Evolutionary conservation across 2,888 invertebrate genomes (phyloP).

Genomic region (Acleris sparsana): DNA sequence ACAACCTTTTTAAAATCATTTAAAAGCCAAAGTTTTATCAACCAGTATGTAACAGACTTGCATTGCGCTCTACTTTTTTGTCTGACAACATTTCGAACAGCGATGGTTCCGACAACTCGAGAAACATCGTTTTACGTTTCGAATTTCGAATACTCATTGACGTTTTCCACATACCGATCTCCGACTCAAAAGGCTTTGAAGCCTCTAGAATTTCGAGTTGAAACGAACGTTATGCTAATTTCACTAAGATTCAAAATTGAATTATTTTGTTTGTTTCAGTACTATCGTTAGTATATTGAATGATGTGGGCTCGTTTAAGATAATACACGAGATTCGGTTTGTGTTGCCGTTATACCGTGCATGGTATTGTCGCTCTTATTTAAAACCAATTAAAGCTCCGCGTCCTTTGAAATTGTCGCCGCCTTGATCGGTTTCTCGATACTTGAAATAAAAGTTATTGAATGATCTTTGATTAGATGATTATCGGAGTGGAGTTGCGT

Average conservation of each 20-base stretch:
- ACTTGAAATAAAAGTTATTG: slow-evolving; percentile 75
- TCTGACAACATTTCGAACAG: slow-evolving; percentile 61
- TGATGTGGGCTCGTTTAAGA: slow-evolving; percentile 60
- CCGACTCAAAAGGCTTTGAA: slow-evolving; percentile 52
- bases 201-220: slow-evolving; percentile 40
- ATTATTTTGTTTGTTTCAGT: slow-evolving; percentile 48
- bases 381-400: slow-evolving; percentile 48
- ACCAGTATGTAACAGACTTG: slow-evolving; percentile 47
- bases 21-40: slow-evolving; percentile 42
- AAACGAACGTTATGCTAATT: slow-evolving; percentile 48
- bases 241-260: slow-evolving; percentile 54
- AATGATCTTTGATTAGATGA: slow-evolving; percentile 82
- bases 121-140: slow-evolving; percentile 67
- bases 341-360: slow-evolving; percentile 53
- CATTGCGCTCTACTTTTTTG: slow-evolving; percentile 54
- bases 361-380: slow-evolving; percentile 58
- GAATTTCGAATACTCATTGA: slow-evolving; percentile 69
- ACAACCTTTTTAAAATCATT: background rate
- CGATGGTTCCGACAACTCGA: slow-evolving; percentile 56
- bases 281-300: slow-evolving; percentile 60
- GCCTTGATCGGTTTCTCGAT: slow-evolving; percentile 55
- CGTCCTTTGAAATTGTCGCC: slow-evolving; percentile 46
- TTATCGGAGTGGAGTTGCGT: slow-evolving; percentile 76
- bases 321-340: slow-evolving; percentile 70
- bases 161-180: slow-evolving; percentile 55